Percentiles rank a stretch among this genome's conserved stretches.
phyloP scores from a whole-genome alignment of 2,888 invertebrate genomes.

The Lacanobia wlatinum region DNA sequence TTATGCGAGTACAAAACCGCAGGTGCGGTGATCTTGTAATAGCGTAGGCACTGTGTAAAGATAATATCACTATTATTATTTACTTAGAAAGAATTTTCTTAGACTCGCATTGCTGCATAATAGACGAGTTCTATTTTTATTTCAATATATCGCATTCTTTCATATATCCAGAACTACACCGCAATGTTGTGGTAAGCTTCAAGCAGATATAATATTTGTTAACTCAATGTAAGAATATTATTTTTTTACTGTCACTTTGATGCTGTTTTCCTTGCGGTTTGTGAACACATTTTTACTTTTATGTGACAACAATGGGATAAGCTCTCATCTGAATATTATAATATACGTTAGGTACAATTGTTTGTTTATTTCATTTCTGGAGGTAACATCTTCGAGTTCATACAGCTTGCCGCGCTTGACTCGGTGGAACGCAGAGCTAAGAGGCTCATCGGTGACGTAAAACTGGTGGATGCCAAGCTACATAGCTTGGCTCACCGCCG shows the following conservation, averaged over 20 bases:
- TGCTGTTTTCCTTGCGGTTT: not conserved
- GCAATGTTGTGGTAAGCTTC: not conserved
- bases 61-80: not conserved
- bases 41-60: not conserved
- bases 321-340: not conserved
- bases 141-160: conserved; percentile 14
- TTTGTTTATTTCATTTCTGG: too few relatives aligned
- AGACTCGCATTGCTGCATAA: not conserved
- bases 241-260: not conserved
- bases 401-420: too few relatives aligned
- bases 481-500: too few relatives aligned
- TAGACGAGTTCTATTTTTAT: not conserved
- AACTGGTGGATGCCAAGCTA: too few relatives aligned
- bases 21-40: conserved; percentile 47
- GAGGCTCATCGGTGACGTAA: too few relatives aligned
- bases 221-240: not conserved
- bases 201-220: not conserved
- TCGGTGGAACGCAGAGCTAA: too few relatives aligned
- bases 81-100: not conserved
- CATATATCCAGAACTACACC: not conserved
- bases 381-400: too few relatives aligned
- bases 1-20: conserved; percentile 49
- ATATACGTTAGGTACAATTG: not conserved
- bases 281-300: not conserved
- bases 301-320: not conserved